Percentiles rank a stretch among this genome's conserved stretches.
phyloP scores from a whole-genome alignment of 2,888 invertebrate species.

The Drosophila infuscata region DNA sequence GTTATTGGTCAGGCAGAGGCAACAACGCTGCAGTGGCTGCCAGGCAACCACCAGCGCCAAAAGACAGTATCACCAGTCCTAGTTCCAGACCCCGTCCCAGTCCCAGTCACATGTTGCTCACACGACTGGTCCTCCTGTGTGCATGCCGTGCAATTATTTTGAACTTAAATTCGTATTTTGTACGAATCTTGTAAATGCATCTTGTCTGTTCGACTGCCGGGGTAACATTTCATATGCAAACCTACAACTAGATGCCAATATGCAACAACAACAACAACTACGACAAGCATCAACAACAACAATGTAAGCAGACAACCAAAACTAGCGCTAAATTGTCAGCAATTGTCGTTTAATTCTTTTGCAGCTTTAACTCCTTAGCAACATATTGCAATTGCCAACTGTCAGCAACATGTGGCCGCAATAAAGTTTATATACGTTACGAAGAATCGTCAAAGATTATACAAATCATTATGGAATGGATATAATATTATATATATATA shows the following conservation, averaged over 20 bases:
- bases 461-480: neutral
- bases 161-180: slow-evolving; percentile 82
- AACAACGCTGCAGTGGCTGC: slow-evolving; percentile 8
- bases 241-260: slow-evolving; percentile 38
- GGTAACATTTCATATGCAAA: slow-evolving; percentile 72
- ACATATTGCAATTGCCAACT: slow-evolving; percentile 31
- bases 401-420: slow-evolving; percentile 39
- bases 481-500: neutral
- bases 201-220: slow-evolving; percentile 60
- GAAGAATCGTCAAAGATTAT: neutral
- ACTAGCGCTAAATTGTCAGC: slow-evolving; percentile 73
- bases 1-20: slow-evolving; percentile 61
- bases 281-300: slow-evolving; percentile 22
- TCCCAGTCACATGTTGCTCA: slow-evolving; percentile 53
- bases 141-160: slow-evolving; percentile 83
- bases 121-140: slow-evolving; percentile 59
- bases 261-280: slow-evolving; percentile 11
- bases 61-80: neutral
- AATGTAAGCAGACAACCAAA: slow-evolving; percentile 27
- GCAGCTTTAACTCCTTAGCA: slow-evolving; percentile 26
- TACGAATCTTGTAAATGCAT: slow-evolving; percentile 81
- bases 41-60: slow-evolving; percentile 14
- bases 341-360: slow-evolving; percentile 56
- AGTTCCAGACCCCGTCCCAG: slow-evolving; percentile 16
- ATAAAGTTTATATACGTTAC: neutral